Evolutionary conservation across 1,140 invertebrate genomes (phyloP).

Genomic region (Lycorma delicatula): DNA sequence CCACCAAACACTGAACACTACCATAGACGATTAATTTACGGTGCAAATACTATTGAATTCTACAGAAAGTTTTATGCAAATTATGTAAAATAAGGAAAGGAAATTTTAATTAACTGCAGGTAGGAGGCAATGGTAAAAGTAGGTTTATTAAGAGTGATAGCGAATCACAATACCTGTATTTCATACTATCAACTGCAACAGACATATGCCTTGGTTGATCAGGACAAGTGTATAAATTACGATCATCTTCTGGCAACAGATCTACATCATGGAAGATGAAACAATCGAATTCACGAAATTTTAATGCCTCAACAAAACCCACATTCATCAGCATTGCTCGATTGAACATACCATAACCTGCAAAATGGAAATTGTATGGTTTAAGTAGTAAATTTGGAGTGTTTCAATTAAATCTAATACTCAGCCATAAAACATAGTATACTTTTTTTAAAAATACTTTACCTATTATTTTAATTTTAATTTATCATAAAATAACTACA

Average conservation of each 20-base stretch:
- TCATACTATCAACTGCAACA: slow-evolving; percentile 82
- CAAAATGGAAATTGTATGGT: slow-evolving; percentile 22
- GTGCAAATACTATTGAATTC: neutral
- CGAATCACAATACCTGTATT: slow-evolving; percentile 65
- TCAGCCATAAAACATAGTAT: neutral
- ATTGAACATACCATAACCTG: slow-evolving; percentile 69
- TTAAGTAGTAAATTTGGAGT: slow-evolving; percentile 1
- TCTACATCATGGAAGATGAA: slow-evolving; percentile 96
- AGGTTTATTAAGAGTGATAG: too few relatives aligned
- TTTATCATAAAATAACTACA: too few relatives aligned
- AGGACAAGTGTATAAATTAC: slow-evolving; percentile 86
- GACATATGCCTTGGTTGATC: slow-evolving; percentile 90
- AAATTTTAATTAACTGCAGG: slow-evolving; percentile 10
- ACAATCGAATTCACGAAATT: slow-evolving; percentile 70
- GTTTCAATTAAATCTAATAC: neutral
- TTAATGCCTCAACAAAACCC: slow-evolving; percentile 80
- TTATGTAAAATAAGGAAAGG: neutral
- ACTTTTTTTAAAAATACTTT: neutral
- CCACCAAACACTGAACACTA: neutral
- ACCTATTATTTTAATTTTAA: too few relatives aligned
- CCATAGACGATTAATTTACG: neutral
- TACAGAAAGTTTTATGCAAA: neutral
- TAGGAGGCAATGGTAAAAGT: too few relatives aligned
- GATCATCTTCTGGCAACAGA: slow-evolving; percentile 83
- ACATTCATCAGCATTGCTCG: slow-evolving; percentile 91